Evolutionary conservation across 2,888 invertebrate species (phyloP).

Genomic region (Alsophila aescularia): DNA sequence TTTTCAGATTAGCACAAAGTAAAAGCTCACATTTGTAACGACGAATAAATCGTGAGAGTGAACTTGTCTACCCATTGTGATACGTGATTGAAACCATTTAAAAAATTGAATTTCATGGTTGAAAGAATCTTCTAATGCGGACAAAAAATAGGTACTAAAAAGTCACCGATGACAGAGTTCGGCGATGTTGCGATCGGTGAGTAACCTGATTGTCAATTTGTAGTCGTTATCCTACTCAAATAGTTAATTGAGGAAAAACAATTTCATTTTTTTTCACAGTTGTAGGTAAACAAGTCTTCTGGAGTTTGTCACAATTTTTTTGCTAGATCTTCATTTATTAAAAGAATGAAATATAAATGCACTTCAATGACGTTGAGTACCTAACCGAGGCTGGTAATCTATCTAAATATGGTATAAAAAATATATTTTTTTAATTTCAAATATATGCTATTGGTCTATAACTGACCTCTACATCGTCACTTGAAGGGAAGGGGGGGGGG

Average conservation of each 20-base stretch:
- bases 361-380: background rate
- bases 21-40: conserved; percentile 25
- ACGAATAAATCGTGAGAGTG: conserved; percentile 36
- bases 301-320: no score
- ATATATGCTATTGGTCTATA: no score
- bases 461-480: no score
- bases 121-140: conserved; percentile 58
- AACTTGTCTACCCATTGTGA: conserved; percentile 46
- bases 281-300: background rate
- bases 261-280: background rate
- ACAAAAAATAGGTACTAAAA: conserved; percentile 49
- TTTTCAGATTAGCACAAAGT: conserved; percentile 25
- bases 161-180: conserved; percentile 38
- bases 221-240: conserved; percentile 2
- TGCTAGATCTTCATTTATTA: no score
- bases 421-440: no score
- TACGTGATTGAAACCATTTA: conserved; percentile 64
- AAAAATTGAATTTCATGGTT: conserved; percentile 75
- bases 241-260: background rate
- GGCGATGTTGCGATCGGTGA: conserved; percentile 25
- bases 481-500: no score
- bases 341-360: background rate
- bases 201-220: conserved; percentile 23
- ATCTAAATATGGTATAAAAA: no score
- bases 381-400: no score